Percentiles rank a stretch among this genome's conserved stretches.
These are phyloP conservation scores for Drosophila anomelani DNA, from an alignment of 2,888 invertebrate species.

Conservation along the genomic window DNA sequence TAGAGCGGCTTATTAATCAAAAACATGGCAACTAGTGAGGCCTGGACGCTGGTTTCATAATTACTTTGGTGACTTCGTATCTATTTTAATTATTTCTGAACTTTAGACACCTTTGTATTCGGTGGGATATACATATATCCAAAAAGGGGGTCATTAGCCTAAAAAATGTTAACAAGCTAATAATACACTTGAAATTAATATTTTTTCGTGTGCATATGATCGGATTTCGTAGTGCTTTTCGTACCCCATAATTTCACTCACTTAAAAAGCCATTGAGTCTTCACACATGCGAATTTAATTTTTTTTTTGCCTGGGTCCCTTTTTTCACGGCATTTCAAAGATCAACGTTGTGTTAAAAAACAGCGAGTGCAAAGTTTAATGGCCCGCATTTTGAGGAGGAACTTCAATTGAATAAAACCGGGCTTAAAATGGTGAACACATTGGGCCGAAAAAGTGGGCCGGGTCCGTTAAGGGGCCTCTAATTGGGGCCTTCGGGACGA, in stretches of 20 bases:
- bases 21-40: background rate
- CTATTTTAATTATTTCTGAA: background rate
- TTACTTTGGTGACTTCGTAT: background rate
- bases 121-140: background rate
- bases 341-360: constrained; percentile 9
- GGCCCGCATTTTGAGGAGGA: constrained; percentile 46
- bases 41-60: background rate
- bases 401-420: constrained; percentile 56
- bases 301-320: constrained; percentile 23
- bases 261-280: constrained; percentile 49
- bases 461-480: constrained; percentile 20
- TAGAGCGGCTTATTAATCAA: background rate
- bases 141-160: background rate
- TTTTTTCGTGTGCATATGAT: constrained; percentile 13
- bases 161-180: constrained; percentile 9
- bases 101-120: background rate
- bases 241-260: constrained; percentile 46
- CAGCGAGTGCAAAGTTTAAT: constrained; percentile 28
- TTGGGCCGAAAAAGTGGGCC: constrained; percentile 26
- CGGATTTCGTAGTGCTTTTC: background rate
- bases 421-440: constrained; percentile 21
- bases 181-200: constrained; percentile 16
- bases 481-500: constrained; percentile 43
- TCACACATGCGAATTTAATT: constrained; percentile 30
- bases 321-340: constrained; percentile 39